Conservation (phyloP, 2,797 vertebrate genomes). For the Decapterus maruadsi region DNA sequence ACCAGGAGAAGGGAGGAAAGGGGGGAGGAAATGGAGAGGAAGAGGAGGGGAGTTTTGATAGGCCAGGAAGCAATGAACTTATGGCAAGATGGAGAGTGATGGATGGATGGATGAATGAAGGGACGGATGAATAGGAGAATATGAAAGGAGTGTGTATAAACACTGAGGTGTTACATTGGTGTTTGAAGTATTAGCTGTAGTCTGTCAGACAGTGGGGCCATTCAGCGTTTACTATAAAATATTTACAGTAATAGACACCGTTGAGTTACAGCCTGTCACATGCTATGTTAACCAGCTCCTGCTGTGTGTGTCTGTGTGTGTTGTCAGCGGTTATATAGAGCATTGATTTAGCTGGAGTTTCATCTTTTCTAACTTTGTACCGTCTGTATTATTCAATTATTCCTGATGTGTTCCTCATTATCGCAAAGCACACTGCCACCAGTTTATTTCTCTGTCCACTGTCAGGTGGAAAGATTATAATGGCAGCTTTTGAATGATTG, state of each 20-base stretch:
- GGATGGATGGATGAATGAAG: conserved; percentile 15
- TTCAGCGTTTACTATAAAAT: conserved; percentile 41
- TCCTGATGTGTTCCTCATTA: conserved; percentile 14
- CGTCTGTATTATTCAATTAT: conserved; percentile 4
- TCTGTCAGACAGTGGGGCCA: not conserved
- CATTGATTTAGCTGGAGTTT: not conserved
- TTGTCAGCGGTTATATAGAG: not conserved
- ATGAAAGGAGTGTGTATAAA: conserved; percentile 16
- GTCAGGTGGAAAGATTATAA: conserved; percentile 19
- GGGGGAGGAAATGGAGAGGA: not conserved
- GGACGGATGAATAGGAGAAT: not conserved
- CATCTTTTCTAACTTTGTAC: conserved; percentile 1
- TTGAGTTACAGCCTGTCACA: conserved; percentile 40
- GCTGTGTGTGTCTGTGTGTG: not conserved
- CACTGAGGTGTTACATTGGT: conserved; percentile 21
- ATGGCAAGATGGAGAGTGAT: conserved; percentile 8
- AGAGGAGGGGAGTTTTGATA: conserved; percentile 19
- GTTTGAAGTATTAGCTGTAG: conserved; percentile 39
- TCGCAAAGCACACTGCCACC: not conserved
- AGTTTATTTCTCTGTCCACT: conserved; percentile 11
- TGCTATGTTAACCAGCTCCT: conserved; percentile 32
- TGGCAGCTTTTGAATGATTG: conserved; percentile 33
- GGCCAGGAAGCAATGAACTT: conserved; percentile 10
- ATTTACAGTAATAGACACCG: conserved; percentile 49
- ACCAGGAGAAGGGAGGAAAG: not conserved